phyloP scores from a whole-genome alignment of 1,140 invertebrate genomes.

The Limonius californicus region DNA sequence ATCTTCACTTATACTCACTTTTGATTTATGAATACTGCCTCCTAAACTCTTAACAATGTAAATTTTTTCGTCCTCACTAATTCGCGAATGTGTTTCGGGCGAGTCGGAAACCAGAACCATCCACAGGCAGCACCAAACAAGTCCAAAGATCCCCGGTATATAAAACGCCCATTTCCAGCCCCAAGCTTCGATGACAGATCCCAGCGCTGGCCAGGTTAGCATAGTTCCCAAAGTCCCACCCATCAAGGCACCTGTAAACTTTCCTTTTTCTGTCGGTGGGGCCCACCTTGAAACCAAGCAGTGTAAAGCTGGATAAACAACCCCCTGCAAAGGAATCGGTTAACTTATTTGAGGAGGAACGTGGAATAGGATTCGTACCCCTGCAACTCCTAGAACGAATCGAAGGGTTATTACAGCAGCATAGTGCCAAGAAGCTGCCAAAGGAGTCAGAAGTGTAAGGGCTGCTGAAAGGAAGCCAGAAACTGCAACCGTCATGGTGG shows the following conservation, averaged over 20 bases:
- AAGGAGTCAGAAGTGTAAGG: constrained; percentile 65
- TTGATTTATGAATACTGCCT: constrained; percentile 52
- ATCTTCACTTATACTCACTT: no score
- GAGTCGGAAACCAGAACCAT: constrained; percentile 63
- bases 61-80: constrained; percentile 68
- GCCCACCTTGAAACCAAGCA: constrained; percentile 70
- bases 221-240: constrained; percentile 75
- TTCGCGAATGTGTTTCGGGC: constrained; percentile 70
- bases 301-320: constrained; percentile 68
- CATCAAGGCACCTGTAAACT: constrained; percentile 70
- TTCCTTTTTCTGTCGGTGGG: constrained; percentile 72
- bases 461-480: constrained; percentile 63
- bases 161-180: constrained; percentile 76
- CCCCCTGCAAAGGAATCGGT: constrained; percentile 52
- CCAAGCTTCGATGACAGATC: constrained; percentile 57
- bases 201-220: constrained; percentile 68
- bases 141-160: constrained; percentile 59
- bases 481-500: constrained; percentile 61
- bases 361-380: constrained; percentile 49
- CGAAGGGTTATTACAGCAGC: constrained; percentile 57
- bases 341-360: background rate
- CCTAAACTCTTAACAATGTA: constrained; percentile 68
- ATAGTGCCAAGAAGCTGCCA: constrained; percentile 59
- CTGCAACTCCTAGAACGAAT: constrained; percentile 63
- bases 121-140: constrained; percentile 62